Evolutionary conservation across 2,113 vertebrate genomes (phyloP), one percentile per base, ranked within the genome.

Genomic region (Colaptes auratus): DNA sequence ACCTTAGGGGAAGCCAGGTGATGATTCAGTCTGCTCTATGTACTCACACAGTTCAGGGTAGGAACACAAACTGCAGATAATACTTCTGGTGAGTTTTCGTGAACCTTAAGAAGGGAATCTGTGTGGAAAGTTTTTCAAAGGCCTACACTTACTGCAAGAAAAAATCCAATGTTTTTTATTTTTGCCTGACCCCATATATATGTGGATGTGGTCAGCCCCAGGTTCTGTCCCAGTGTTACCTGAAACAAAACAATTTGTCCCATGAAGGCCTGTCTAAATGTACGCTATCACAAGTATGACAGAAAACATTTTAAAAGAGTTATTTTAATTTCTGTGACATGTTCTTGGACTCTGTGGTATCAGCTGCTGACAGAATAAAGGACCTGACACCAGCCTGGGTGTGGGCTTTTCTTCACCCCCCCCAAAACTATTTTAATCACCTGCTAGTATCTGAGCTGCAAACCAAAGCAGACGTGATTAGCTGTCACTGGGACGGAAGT

Each of bases 391-490:
- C 27, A 86, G 30, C 55, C 35, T 53, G 14, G 50, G 69, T 30
- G 10, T 55, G 55, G 69, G 18, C 50, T 58, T 35, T 39, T 44
- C 46, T 59, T 21, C 69, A 50, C 53, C 15, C 44, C 21, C 53
- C 42, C 46, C 42, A 6, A 50, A 50, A 50, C 86, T 82, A 11
- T 76, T 85, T 84, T 70, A 73, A 71, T 91, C 74, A 67, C 28
- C 66, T 76, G 7, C 25, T 82, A 55, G n/a, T 77, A 66, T 60
- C 66, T 59, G 63, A 87, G 56, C 63, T 70, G 78, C 91, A 76
- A 87, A 79, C 39, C 64, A 65, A 90, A 87, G 91, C 70, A 93
- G 74, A 90, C 85, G 74, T 48, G 46, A 80, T 60, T 56, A 77
- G 85, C 48, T 87, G 75, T 92, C 91, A 86, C 56, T 59, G 36